Conservation (phyloP, 2,113 vertebrate genomes). For the Haemorhous mexicanus region DNA sequence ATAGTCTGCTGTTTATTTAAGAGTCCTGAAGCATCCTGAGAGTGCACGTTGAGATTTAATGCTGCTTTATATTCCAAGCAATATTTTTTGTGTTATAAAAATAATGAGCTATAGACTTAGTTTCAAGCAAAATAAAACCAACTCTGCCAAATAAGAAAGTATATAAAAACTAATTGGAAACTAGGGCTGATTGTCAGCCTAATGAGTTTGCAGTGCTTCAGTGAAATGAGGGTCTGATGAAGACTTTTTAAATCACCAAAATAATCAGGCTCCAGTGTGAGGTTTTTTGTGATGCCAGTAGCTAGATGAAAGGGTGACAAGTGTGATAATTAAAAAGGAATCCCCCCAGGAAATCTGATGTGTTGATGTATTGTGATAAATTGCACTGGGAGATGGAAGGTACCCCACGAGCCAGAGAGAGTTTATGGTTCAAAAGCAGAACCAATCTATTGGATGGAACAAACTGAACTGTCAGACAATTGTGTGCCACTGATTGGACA, state of each 20-base stretch:
- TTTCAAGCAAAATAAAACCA: conserved; percentile 34
- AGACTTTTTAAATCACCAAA: conserved; percentile 16
- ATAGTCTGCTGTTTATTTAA: not conserved
- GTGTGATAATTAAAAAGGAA: conserved; percentile 24
- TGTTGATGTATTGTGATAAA: not conserved
- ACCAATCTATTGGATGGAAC: not conserved
- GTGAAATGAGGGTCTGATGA: not conserved
- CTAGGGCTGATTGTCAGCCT: not conserved
- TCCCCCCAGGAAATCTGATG: not conserved
- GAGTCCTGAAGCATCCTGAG: not conserved
- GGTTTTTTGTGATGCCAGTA: not conserved
- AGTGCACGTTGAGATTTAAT: not conserved
- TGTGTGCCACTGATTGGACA: not conserved
- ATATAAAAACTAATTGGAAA: conserved; percentile 17
- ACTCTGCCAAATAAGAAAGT: not conserved
- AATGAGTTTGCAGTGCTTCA: not conserved
- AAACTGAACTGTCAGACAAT: not conserved
- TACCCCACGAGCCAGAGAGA: not conserved
- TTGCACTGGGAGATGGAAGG: not conserved
- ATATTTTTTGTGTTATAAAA: not conserved
- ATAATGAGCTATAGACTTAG: conserved; percentile 13
- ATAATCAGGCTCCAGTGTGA: not conserved
- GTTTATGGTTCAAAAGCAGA: not conserved
- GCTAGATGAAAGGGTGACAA: not conserved
- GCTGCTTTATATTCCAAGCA: not conserved